phyloP scores from a whole-genome alignment of 2,113 vertebrate genomes.

The Camelus bactrianus region DNA sequence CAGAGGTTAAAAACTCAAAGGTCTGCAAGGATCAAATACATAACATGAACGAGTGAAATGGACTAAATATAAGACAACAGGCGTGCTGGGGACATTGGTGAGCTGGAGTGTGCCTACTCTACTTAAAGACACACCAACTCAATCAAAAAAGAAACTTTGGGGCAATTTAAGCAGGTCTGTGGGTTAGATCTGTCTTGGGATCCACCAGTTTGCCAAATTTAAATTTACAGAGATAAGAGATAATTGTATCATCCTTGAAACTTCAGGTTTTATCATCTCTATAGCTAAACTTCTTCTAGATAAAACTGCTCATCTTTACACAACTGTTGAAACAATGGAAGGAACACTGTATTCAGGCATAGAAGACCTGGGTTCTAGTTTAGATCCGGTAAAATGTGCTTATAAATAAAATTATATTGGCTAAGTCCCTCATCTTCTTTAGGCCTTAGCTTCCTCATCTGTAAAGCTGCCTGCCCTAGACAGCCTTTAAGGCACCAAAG shows the following conservation, averaged over 20 bases:
- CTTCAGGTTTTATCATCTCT: background rate
- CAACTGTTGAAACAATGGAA: background rate
- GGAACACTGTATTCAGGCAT: background rate
- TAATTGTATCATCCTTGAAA: background rate
- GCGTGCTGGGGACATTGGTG: background rate
- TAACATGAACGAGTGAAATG: background rate
- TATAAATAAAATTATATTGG: background rate
- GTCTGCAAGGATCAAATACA: slow-evolving; percentile 19
- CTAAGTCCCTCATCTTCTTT: background rate
- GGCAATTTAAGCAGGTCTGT: background rate
- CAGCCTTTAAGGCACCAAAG: background rate
- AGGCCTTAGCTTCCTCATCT: background rate
- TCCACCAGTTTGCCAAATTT: background rate
- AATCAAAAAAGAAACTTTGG: background rate
- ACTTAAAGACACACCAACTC: background rate
- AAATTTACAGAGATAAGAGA: background rate
- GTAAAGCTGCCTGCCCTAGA: background rate
- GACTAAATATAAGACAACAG: background rate
- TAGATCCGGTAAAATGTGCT: background rate
- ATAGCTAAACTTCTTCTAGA: background rate
- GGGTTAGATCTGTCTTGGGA: background rate
- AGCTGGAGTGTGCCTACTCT: background rate
- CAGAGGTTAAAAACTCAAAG: slow-evolving; percentile 5
- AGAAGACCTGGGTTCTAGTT: background rate
- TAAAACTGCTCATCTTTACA: background rate